Evolutionary conservation across 2,888 invertebrate species (phyloP), one percentile per base, ranked within the genome.

Genomic region (Tiliacea citrago): DNA sequence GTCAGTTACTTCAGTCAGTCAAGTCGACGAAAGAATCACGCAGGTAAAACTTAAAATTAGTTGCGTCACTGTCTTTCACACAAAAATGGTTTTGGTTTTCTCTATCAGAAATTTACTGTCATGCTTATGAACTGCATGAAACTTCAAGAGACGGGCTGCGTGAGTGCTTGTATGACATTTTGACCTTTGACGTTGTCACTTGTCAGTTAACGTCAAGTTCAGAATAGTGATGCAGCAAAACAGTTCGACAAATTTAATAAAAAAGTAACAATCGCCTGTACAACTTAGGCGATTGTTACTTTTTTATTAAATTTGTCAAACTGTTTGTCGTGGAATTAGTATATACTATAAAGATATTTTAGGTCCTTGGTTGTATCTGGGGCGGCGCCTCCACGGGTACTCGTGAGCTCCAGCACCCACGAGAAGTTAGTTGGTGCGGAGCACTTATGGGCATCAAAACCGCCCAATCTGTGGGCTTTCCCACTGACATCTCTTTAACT

Each of bases 111-210:
- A 18, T 39, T 29, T 9, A 3, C 13, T 35, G 0, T 45, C 47
- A 80, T 51, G 78, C 67, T 47, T 62, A 21, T 16, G 39, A 16
- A 39, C 4, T 39, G 8, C 3, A 35, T 21, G 18, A 24, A 47
- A 9, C 29, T 12, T 1, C 1, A 35, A 5, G 71, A 47, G 61
- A 76, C n/a, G 61, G 18, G n/a, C 29, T 47, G 8, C 21, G 13
- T 29, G 29, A 29, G 29, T 29, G 29, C 29, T 1, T 13, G 13
- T 12, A 16, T 70, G 62, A 78, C 67, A 45, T 61, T 66, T 62
- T 79, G 63, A 78, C 78, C 55, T 66, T 62, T 79, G 63, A 78
- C 78, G 61, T 55, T 42, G 49, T 13, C 70, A 39, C 42, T 29
- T 51, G 29, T 29, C 29, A 29, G 45, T 18, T 60, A 35, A n/a